These are phyloP conservation scores for Hecatera dysodea DNA, from an alignment of 2,888 invertebrate species.

Conservation along the genomic window DNA sequence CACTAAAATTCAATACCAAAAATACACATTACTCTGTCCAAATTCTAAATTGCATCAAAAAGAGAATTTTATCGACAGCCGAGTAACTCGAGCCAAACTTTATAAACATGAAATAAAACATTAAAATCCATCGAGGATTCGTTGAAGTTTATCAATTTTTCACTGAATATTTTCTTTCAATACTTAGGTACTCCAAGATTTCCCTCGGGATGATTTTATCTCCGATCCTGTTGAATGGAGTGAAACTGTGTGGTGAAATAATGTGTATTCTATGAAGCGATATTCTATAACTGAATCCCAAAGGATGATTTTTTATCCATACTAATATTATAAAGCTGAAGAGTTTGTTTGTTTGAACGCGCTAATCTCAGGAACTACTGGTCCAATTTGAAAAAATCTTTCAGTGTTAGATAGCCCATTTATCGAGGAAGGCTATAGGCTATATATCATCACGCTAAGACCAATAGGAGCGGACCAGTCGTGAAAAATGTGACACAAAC, in stretches of 20 bases:
- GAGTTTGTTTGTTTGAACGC: too few relatives aligned
- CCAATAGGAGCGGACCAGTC: too few relatives aligned
- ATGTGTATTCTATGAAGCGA: conserved; percentile 6
- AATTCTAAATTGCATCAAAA: conserved; percentile 12
- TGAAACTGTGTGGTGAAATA: conserved; percentile 2
- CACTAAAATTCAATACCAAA: conserved; percentile 25
- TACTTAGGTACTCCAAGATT: conserved; percentile 34
- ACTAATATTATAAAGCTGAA: too few relatives aligned
- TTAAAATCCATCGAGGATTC: conserved; percentile 42
- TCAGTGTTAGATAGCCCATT: too few relatives aligned
- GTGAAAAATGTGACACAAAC: too few relatives aligned
- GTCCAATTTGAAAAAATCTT: too few relatives aligned
- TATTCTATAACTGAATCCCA: not conserved
- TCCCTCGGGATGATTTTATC: conserved; percentile 43
- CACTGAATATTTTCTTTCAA: conserved; percentile 39
- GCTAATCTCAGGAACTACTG: too few relatives aligned
- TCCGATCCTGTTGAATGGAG: conserved; percentile 14
- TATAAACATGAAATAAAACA: conserved; percentile 49
- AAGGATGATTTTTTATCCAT: too few relatives aligned
- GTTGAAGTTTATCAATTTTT: conserved; percentile 34
- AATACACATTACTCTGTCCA: conserved; percentile 12
- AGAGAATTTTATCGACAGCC: conserved; percentile 1
- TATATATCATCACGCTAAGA: too few relatives aligned
- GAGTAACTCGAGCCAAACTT: conserved; percentile 13
- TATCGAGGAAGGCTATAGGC: too few relatives aligned